These are phyloP conservation scores for Polyommatus icarus DNA, from an alignment of 2,888 invertebrate species.

Conservation along the genomic window DNA sequence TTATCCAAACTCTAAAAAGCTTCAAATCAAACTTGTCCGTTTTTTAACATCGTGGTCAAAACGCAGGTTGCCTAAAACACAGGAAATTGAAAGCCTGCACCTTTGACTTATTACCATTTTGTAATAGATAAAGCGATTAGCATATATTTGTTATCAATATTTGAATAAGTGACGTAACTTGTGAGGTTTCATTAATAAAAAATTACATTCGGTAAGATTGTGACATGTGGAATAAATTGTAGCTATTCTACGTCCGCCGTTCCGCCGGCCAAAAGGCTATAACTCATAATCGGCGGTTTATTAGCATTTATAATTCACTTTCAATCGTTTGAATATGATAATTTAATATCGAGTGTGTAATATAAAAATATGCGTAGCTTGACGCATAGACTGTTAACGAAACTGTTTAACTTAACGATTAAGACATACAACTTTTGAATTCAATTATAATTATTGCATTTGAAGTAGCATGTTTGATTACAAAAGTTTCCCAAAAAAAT, in stretches of 20 bases:
- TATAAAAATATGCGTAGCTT: background rate
- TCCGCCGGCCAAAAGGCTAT: background rate
- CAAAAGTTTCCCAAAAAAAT: background rate
- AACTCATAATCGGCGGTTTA: constrained; percentile 26
- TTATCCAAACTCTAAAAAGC: background rate
- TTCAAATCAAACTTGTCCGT: background rate
- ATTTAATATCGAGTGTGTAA: constrained; percentile 24
- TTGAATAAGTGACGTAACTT: background rate
- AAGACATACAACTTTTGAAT: background rate
- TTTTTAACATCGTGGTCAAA: background rate
- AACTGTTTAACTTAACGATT: constrained; percentile 13
- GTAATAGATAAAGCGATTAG: constrained; percentile 3
- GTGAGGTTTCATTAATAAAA: constrained; percentile 3
- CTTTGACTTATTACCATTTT: background rate
- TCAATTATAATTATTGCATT: background rate
- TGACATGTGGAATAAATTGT: constrained; percentile 24
- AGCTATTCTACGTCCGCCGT: background rate
- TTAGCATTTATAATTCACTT: constrained; percentile 24
- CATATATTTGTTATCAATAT: background rate
- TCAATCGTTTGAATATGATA: constrained; percentile 27
- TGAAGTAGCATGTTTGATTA: background rate
- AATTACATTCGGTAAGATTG: background rate
- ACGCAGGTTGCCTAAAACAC: constrained; percentile 6
- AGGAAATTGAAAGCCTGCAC: background rate
- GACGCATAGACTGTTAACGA: background rate